Evolutionary conservation across 2,797 vertebrate genomes (phyloP).

Genomic region (Ptychadena robeensis): DNA sequence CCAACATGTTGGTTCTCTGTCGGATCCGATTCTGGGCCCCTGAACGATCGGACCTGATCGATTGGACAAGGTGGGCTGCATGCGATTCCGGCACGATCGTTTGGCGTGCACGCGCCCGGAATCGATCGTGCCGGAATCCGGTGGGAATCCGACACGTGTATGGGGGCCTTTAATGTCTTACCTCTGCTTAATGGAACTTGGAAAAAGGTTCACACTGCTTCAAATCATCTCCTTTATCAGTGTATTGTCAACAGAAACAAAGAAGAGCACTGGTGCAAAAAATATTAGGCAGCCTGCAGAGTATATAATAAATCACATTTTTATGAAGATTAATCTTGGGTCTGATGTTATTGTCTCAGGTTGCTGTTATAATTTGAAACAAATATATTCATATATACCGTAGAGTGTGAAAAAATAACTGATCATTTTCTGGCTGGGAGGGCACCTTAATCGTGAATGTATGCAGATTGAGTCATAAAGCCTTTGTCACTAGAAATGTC

Average conservation of each 20-base stretch:
- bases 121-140: too few relatives aligned
- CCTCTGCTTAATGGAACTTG: background rate
- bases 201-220: background rate
- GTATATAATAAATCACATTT: conserved; percentile 33
- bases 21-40: too few relatives aligned
- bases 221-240: conserved; percentile 9
- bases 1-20: too few relatives aligned
- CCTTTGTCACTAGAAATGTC: background rate
- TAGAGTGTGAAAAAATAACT: background rate
- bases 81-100: too few relatives aligned
- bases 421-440: conserved; percentile 1
- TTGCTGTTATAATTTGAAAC: background rate
- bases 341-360: conserved; percentile 15
- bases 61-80: too few relatives aligned
- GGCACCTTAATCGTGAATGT: conserved; percentile 27
- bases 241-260: conserved; percentile 9
- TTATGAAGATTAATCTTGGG: conserved; percentile 26
- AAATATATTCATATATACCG: background rate
- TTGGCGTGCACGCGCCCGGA: too few relatives aligned
- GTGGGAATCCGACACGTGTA: too few relatives aligned
- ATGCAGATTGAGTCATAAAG: background rate
- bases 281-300: background rate
- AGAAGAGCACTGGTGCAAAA: conserved; percentile 12
- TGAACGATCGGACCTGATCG: too few relatives aligned
- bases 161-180: too few relatives aligned